These are phyloP conservation scores for Priocnemis perturbator DNA, from an alignment of 2,888 invertebrate species.

Conservation along the genomic window DNA sequence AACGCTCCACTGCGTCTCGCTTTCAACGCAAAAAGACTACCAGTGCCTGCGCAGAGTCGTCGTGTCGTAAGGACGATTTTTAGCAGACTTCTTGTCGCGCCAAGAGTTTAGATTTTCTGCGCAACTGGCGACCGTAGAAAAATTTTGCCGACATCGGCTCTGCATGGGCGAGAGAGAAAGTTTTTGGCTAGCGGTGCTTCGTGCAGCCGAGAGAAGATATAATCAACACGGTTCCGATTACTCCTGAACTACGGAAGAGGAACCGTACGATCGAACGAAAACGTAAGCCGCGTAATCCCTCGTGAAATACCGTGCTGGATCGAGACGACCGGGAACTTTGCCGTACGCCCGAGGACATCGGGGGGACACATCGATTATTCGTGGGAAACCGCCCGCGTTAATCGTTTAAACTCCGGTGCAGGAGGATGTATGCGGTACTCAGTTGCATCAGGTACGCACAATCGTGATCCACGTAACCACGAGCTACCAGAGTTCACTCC, in stretches of 20 bases:
- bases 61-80: background rate
- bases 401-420: conserved; percentile 57
- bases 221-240: conserved; percentile 52
- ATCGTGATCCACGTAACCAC: conserved; percentile 50
- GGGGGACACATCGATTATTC: conserved; percentile 62
- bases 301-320: conserved; percentile 66
- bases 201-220: conserved; percentile 34
- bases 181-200: no score
- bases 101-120: no score
- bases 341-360: conserved; percentile 56
- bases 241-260: conserved; percentile 43
- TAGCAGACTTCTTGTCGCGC: no score
- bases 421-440: conserved; percentile 36
- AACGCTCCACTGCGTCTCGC: background rate
- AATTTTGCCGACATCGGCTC: no score
- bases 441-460: conserved; percentile 35
- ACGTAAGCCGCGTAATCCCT: conserved; percentile 66
- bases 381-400: conserved; percentile 59
- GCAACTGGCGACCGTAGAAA: no score
- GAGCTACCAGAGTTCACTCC: conserved; percentile 16
- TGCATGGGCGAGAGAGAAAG: no score
- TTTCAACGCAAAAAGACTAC: no score
- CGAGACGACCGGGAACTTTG: conserved; percentile 59
- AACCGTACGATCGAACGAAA: conserved; percentile 60
- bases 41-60: background rate